phyloP scores from a whole-genome alignment of 2,888 invertebrate genomes.

The Apocheima hispidaria region DNA sequence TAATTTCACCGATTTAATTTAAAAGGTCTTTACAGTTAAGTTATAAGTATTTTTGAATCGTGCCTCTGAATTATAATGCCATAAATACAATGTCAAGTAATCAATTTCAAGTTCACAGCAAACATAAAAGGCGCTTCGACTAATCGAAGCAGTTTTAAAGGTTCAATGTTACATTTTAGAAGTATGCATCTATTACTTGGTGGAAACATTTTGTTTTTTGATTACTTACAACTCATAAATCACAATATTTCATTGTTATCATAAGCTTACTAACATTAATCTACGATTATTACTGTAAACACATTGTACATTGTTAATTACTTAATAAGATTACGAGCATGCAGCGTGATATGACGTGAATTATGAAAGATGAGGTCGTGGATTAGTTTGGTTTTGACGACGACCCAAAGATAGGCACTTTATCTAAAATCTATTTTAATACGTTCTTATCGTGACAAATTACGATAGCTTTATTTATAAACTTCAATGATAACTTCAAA shows the following conservation, averaged over 20 bases:
- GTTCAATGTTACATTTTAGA: not conserved
- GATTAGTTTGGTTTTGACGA: conserved; percentile 22
- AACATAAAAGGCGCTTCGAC: not conserved
- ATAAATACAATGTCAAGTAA: not conserved
- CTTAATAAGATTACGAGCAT: conserved; percentile 24
- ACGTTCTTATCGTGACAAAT: not conserved
- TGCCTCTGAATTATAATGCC: conserved; percentile 6
- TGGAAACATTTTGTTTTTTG: not conserved
- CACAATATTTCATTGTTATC: conserved; percentile 4
- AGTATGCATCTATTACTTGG: not conserved
- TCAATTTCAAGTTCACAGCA: not conserved
- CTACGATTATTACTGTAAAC: conserved; percentile 2
- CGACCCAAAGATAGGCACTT: conserved; percentile 1
- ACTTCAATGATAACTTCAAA: not conserved
- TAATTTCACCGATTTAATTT: conserved; percentile 1
- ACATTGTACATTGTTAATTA: conserved; percentile 12
- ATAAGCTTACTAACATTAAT: conserved; percentile 1
- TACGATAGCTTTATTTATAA: conserved; percentile 7
- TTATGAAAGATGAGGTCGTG: conserved; percentile 37
- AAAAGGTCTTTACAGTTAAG: conserved; percentile 7
- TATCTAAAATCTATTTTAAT: conserved; percentile 32
- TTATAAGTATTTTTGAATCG: conserved; percentile 7
- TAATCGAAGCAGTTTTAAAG: not conserved
- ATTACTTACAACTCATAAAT: conserved; percentile 2
- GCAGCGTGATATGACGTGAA: conserved; percentile 30